These are phyloP conservation scores for Thunnus maccoyii DNA, from an alignment of 2,113 vertebrate species.

Conservation along the genomic window DNA sequence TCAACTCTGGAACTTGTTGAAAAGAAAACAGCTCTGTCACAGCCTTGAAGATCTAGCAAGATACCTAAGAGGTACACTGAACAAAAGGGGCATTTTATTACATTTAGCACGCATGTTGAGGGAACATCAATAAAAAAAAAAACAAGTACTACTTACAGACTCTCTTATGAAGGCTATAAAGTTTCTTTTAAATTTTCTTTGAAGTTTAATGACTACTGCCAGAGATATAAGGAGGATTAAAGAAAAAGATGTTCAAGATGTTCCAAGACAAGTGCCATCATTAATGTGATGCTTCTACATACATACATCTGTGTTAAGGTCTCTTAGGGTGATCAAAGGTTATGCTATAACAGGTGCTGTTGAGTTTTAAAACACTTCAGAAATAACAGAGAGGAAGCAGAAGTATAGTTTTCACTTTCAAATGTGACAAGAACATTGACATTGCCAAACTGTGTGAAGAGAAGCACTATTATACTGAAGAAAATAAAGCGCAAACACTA, in stretches of 20 bases:
- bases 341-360: not conserved
- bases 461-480: not conserved
- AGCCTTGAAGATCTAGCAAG: conserved; percentile 21
- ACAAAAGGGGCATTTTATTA: conserved; percentile 1
- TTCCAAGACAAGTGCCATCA: not conserved
- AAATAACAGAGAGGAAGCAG: not conserved
- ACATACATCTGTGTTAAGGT: no score
- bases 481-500: conserved; percentile 1
- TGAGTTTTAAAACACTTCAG: conserved; percentile 7
- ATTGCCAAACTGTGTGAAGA: not conserved
- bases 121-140: not conserved
- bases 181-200: not conserved
- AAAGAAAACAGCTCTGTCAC: not conserved
- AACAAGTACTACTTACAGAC: not conserved
- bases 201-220: not conserved
- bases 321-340: not conserved
- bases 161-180: conserved; percentile 7
- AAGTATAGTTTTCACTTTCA: not conserved
- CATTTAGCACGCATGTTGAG: not conserved
- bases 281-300: not conserved
- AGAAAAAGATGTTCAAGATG: conserved; percentile 7
- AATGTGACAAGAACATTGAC: conserved; percentile 6
- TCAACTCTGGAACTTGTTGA: not conserved
- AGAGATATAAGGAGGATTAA: not conserved
- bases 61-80: not conserved